Percentiles rank a stretch among this genome's conserved stretches.
Evolutionary conservation across 2,888 invertebrate species (phyloP).

Genomic region (Heteromyza rotundicornis): DNA sequence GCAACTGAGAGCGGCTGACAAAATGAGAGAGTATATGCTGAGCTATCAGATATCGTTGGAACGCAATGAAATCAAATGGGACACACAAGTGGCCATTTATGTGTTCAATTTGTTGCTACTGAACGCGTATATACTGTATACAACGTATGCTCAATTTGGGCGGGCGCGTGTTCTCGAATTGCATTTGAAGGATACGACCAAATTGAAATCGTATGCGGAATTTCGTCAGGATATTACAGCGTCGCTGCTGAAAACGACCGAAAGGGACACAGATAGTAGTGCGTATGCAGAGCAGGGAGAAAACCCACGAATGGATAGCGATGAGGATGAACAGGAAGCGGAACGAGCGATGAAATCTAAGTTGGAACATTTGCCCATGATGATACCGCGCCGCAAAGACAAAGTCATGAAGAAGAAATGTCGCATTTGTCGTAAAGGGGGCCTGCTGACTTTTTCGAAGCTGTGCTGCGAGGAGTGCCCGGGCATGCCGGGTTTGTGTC

Average conservation of each 20-base stretch:
- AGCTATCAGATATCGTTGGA: slow-evolving; percentile 36
- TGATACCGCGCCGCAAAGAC: slow-evolving; percentile 25
- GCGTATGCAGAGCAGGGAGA: not conserved
- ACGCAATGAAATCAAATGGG: slow-evolving; percentile 32
- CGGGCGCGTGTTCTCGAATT: slow-evolving; percentile 19
- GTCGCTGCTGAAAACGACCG: slow-evolving; percentile 33
- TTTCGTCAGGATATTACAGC: slow-evolving; percentile 39
- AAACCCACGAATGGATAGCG: slow-evolving; percentile 4
- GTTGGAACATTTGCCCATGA: slow-evolving; percentile 19
- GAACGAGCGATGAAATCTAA: not conserved
- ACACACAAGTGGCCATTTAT: slow-evolving; percentile 37
- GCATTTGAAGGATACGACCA: slow-evolving; percentile 10
- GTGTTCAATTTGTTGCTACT: slow-evolving; percentile 40
- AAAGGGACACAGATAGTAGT: slow-evolving; percentile 3
- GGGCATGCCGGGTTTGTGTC: slow-evolving; percentile 42
- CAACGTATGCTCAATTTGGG: slow-evolving; percentile 27
- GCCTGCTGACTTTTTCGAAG: slow-evolving; percentile 43
- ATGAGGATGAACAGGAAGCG: not conserved
- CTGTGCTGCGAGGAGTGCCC: slow-evolving; percentile 42
- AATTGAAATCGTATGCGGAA: slow-evolving; percentile 35
- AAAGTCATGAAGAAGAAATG: slow-evolving; percentile 42
- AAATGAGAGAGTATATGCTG: slow-evolving; percentile 33
- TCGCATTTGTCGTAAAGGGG: slow-evolving; percentile 40
- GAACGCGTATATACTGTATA: slow-evolving; percentile 40
- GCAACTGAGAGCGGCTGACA: slow-evolving; percentile 32